These are phyloP conservation scores for Mythimna lalbum DNA, from an alignment of 2,888 invertebrate species.

Conservation along the genomic window DNA sequence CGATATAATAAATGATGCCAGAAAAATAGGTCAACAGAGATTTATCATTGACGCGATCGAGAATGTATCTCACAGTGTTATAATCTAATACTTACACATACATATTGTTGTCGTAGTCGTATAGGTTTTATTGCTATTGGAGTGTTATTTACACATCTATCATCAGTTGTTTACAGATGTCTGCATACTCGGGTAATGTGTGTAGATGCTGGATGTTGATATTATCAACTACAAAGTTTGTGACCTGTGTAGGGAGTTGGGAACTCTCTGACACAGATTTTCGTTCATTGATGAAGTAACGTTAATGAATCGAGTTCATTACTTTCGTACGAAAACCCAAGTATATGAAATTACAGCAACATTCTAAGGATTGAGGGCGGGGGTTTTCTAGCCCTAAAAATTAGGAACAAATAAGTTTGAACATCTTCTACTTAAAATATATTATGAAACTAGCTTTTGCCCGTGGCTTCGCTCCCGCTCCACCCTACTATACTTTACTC, in stretches of 20 bases:
- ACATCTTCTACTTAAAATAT: too few relatives aligned
- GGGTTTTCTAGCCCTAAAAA: too few relatives aligned
- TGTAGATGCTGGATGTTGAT: conserved; percentile 22
- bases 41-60: conserved; percentile 50
- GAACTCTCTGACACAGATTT: conserved; percentile 32
- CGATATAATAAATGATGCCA: conserved; percentile 43
- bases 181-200: conserved; percentile 6
- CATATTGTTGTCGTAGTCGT: conserved; percentile 35
- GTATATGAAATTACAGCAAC: neutral
- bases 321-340: conserved; percentile 19
- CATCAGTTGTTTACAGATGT: conserved; percentile 29
- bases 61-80: conserved; percentile 44
- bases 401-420: too few relatives aligned
- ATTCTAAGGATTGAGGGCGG: too few relatives aligned
- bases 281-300: conserved; percentile 12
- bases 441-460: too few relatives aligned
- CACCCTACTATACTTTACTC: too few relatives aligned
- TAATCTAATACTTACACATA: conserved; percentile 42
- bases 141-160: conserved; percentile 44
- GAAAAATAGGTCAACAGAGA: conserved; percentile 53
- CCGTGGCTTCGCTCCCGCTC: too few relatives aligned
- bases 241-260: conserved; percentile 4
- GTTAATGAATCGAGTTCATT: conserved; percentile 44
- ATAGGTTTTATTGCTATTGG: conserved; percentile 40
- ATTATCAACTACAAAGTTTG: conserved; percentile 26